Base-by-base conservation (phyloP, 2,113 vertebrate species). In the Paedocypris sp. region DNA sequence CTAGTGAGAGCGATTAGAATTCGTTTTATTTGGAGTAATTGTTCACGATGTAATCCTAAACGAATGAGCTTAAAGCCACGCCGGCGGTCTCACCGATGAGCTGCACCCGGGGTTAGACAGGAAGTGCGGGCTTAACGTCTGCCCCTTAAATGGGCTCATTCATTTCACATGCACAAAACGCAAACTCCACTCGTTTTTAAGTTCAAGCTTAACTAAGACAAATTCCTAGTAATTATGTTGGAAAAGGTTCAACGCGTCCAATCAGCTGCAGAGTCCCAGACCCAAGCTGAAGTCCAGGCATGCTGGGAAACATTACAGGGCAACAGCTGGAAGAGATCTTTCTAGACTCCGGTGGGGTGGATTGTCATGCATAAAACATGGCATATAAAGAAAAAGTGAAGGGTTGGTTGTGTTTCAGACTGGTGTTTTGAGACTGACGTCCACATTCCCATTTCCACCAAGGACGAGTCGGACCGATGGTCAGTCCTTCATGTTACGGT, bases 281-380 rank as follows among this genome's bases (percentile, higher is more conserved):
- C 26, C 20, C 22, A 8, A 12, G 22, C 16, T 38, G 19, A 64
- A 12, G 19, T 31, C 11, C 12, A 26, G 42, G 28, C 43, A 29
- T 54, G 50, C 29, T 54, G 51, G 52, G 35, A 32, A 47, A 49
- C 13, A 3, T 13, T n/a, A 49, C 31, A 38, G 58, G 28, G 19
- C 25, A 43, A 52, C 71, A 73, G 64, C 72, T 70, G 72, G 64
- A 68, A 68, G 47, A 59, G 38, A 54, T 73, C 47, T 64, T 5
- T 15, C 11, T 28, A 13, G 45, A 18, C 39, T 31, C 62, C 35
- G 35, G 60, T 15, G 1, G 18, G 41, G 53, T 12, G 26, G 43
- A 48, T 35, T 47, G 45, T 45, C 57, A 64, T 15, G 29, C 32
- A 35, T 64, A 62, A 49, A 59, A 18, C 15, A 22, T 47, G 47